Evolutionary conservation across 2,888 invertebrate genomes (phyloP), one percentile per base, ranked within the genome.

Genomic region (Portevinia maculata): DNA sequence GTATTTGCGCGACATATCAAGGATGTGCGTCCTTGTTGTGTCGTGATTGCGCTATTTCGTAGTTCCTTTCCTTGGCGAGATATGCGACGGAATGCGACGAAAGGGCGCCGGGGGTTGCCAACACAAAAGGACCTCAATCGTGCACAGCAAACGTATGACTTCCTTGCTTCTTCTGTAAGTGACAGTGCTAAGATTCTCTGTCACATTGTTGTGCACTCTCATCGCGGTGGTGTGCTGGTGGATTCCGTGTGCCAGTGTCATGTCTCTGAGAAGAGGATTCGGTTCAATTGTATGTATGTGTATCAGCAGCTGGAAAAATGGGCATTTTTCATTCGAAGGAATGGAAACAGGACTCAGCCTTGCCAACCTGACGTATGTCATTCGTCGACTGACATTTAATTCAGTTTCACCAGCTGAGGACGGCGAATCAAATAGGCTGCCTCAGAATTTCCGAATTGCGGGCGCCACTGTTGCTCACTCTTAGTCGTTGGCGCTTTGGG

Each of bases 1-100:
- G 83, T 83, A 73, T 83, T 78, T 83, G 78, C 73, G 83, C 83
- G 83, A 83, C 83, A 78, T 73, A 78, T 83, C 78, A 83, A 78
- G 71, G 71, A 83, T 78, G 71, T 73, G 83, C 78, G 76, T 76
- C 71, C 78, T 83, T 76, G 78, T 83, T 83, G 71, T 83, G 71
- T 59, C 70, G 83, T 83, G 83, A 78, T 83, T 83, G 83, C 83
- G 78, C 78, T 71, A 71, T 65, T 67, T 71, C 76, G 32, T 69
- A 48, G 57, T 46, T 41, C 32, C 17, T 34, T 60, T 46, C 46
- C 17, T 55, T 41, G 30, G 30, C 52, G 57, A 53, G 76, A 39
- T 69, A 71, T 76, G 70, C 70, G 53, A 53, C 37, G 81, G 76
- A 81, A 76, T 81, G 70, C 52, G 70, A 28, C 39, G 55, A 52